Evolutionary conservation across 2,797 vertebrate genomes (phyloP).

Genomic region (Coracias cyanogaster): DNA sequence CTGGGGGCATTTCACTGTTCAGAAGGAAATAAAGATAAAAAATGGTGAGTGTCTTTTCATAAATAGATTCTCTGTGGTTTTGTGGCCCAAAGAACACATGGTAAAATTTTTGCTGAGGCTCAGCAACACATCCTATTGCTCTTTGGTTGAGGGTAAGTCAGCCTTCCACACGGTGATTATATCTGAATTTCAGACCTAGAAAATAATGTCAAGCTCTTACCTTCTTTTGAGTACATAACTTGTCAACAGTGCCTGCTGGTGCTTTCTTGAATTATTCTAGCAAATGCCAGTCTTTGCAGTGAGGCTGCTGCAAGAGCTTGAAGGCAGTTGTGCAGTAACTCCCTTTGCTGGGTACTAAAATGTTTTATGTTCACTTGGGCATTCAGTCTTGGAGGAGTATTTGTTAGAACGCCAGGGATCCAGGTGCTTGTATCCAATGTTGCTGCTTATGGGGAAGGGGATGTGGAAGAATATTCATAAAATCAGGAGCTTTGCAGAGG

Average conservation of each 20-base stretch:
- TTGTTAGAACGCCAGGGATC: neutral
- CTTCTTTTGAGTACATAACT: neutral
- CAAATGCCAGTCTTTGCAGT: neutral
- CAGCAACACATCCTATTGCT: fast-evolving
- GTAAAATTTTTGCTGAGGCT: neutral
- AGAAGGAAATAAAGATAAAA: neutral
- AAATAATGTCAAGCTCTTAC: neutral
- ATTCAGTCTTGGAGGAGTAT: neutral
- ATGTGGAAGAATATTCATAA: neutral
- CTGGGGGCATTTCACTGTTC: neutral
- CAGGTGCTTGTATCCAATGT: neutral
- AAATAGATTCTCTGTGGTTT: neutral
- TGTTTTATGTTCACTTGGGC: neutral
- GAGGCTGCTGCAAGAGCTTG: fast-evolving
- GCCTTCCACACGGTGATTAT: neutral
- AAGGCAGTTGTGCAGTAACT: neutral
- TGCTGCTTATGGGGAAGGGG: neutral
- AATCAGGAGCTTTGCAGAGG: neutral
- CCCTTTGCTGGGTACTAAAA: neutral
- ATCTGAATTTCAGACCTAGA: neutral
- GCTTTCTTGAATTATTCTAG: neutral
- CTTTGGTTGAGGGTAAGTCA: neutral
- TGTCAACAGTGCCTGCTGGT: neutral
- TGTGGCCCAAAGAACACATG: neutral
- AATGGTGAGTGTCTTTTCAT: neutral